These are phyloP conservation scores for Tribolium freemani DNA, from an alignment of 2,888 invertebrate genomes.

Conservation along the genomic window DNA sequence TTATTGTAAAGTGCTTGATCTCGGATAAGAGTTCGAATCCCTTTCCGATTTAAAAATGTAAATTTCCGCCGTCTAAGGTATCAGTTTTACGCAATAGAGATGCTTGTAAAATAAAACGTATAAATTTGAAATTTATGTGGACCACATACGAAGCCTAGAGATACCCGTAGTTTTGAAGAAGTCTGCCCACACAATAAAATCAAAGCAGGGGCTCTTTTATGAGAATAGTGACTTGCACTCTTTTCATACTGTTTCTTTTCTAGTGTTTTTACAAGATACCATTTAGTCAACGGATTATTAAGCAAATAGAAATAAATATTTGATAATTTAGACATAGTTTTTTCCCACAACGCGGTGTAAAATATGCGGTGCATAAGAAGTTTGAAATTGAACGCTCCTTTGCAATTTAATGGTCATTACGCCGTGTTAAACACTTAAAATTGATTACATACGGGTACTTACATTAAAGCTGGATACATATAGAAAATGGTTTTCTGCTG, in stretches of 20 bases:
- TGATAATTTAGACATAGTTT: constrained; percentile 8
- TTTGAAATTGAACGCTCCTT: constrained; percentile 25
- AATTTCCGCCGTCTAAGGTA: constrained; percentile 7
- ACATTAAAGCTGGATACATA: constrained; percentile 21
- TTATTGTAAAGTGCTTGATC: background rate
- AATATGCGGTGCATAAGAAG: constrained; percentile 1
- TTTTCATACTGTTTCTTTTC: constrained; percentile 51
- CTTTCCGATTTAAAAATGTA: background rate
- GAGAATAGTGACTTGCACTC: constrained; percentile 58
- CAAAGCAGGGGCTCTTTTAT: constrained; percentile 60
- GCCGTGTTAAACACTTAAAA: constrained; percentile 32
- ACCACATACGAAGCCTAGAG: constrained; percentile 59
- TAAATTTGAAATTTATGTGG: constrained; percentile 59
- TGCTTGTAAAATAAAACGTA: constrained; percentile 44
- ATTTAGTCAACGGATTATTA: constrained; percentile 46
- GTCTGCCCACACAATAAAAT: constrained; percentile 59
- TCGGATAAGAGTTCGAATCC: background rate
- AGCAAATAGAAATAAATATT: constrained; percentile 23
- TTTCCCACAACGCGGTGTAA: background rate
- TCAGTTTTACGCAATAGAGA: constrained; percentile 29
- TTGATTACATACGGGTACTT: constrained; percentile 37
- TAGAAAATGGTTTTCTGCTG: constrained; percentile 33
- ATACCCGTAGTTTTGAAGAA: constrained; percentile 52
- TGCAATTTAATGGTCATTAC: constrained; percentile 26
- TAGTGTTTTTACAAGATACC: constrained; percentile 59